phyloP scores from a whole-genome alignment of 1,140 invertebrate genomes.

The Drepana arcuata region DNA sequence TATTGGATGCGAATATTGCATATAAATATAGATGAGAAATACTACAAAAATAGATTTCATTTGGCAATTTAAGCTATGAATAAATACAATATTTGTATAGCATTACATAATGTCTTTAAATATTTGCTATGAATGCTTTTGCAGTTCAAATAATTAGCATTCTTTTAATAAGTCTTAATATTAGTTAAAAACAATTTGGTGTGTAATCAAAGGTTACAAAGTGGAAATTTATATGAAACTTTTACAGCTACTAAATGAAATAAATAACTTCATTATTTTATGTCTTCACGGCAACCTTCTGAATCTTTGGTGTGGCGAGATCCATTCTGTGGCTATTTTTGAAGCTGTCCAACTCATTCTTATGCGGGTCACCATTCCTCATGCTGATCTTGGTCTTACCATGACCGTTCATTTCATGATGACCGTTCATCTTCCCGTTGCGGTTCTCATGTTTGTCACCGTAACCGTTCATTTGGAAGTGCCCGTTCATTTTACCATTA shows the following conservation, averaged over 20 bases:
- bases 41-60: conserved; percentile 65
- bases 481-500: conserved; percentile 21
- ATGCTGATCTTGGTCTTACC: conserved; percentile 7
- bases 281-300: conserved; percentile 59
- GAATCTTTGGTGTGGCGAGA: conserved; percentile 57
- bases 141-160: too few species aligned
- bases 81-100: conserved; percentile 25
- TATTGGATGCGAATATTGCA: conserved; percentile 35
- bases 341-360: conserved; percentile 23
- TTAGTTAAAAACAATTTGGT: conserved; percentile 28
- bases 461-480: conserved; percentile 20
- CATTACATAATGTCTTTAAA: too few species aligned
- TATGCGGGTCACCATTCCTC: conserved; percentile 13
- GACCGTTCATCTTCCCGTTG: conserved; percentile 11
- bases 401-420: conserved; percentile 17
- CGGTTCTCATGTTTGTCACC: conserved; percentile 1
- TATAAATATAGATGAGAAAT: conserved; percentile 35
- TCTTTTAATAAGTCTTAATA: conserved; percentile 9
- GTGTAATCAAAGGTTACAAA: conserved; percentile 47
- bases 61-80: conserved; percentile 48
- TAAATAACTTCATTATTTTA: too few species aligned
- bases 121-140: too few species aligned
- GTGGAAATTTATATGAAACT: conserved; percentile 49
- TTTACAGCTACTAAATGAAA: conserved; percentile 30
- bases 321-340: conserved; percentile 32